Base-by-base conservation (phyloP, 2,113 vertebrate species). In the Gobius niger region DNA sequence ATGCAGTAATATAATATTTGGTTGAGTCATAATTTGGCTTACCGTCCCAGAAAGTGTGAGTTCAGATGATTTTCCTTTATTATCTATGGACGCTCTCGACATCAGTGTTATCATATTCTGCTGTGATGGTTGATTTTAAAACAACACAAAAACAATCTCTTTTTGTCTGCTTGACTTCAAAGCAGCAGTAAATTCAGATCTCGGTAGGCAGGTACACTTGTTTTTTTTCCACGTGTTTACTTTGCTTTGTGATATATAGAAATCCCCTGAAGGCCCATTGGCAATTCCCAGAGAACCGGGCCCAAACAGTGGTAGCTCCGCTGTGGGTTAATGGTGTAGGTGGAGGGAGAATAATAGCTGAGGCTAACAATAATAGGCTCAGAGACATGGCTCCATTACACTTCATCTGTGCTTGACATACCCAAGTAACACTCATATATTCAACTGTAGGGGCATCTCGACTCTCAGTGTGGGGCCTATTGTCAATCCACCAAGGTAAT, bases 201-300 rank as follows among this genome's bases (percentile, higher is more conserved):
- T 19, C 13, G 15, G 42, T 40, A 63, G 44, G 44, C 16, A 47
- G 44, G 44, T 46, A 24, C n/a, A 63, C 42, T 63, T 63, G 44
- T 63, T 63, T 63, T 63, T 63, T 63, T 44, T 44, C 57, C 61
- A 44, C 42, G 44, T 46, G 42, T 68, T 59, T 63, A 78, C 78
- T 76, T 83, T 77, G 65, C 53, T 41, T 62, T 68, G 53, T 46
- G 68, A 62, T 77, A 68, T 74, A 44, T 64, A 72, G 46, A 50
- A 72, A 75, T 73, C 85, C 83, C 83, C 85, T 67, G 71, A 73
- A 76, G 77, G 77, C 75, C 47, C 41, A 61, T 60, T 73, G 71
- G 66, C 57, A 76, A 67, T 59, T 68, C 75, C 63, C 18, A n/a
- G 47, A 67, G 73, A 71, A 67, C 66, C 72, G 42, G 63, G 63